Conservation (phyloP, 2,888 invertebrate genomes). For the Dryomyza anilis region DNA sequence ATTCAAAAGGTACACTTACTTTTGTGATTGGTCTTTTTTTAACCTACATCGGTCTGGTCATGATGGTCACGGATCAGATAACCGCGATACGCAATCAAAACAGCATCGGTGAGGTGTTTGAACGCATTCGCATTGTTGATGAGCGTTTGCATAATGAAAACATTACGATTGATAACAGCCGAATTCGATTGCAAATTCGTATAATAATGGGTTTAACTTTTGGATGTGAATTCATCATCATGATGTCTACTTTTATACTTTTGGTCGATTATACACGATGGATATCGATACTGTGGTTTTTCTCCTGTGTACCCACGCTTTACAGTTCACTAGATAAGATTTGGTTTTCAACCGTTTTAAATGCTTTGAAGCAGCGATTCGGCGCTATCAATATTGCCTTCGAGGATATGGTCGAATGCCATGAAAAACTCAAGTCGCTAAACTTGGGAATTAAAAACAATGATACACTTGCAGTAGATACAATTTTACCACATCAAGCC, state of each 20-base stretch:
- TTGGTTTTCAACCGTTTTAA: constrained; percentile 57
- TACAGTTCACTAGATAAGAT: constrained; percentile 58
- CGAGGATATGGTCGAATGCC: constrained; percentile 47
- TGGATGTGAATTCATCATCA: constrained; percentile 48
- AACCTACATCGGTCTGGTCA: constrained; percentile 57
- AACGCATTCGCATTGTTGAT: constrained; percentile 54
- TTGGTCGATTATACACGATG: constrained; percentile 50
- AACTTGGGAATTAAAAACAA: background rate
- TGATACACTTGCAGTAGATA: background rate
- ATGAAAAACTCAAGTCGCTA: constrained; percentile 44
- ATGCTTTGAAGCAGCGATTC: constrained; percentile 55
- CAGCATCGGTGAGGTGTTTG: constrained; percentile 50
- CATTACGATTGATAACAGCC: constrained; percentile 49
- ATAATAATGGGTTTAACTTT: constrained; percentile 45
- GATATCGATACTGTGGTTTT: constrained; percentile 50
- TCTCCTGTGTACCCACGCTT: constrained; percentile 54
- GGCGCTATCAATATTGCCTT: constrained; percentile 41
- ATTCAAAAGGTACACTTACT: constrained; percentile 53
- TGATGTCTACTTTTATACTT: constrained; percentile 45
- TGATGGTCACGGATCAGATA: constrained; percentile 59
- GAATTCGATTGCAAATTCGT: constrained; percentile 49
- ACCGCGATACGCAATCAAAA: constrained; percentile 55
- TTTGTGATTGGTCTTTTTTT: constrained; percentile 59
- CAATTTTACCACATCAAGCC: background rate
- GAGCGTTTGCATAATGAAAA: constrained; percentile 53